These are phyloP conservation scores for Champsocephalus esox DNA, from an alignment of 2,797 vertebrate genomes.

Conservation along the genomic window DNA sequence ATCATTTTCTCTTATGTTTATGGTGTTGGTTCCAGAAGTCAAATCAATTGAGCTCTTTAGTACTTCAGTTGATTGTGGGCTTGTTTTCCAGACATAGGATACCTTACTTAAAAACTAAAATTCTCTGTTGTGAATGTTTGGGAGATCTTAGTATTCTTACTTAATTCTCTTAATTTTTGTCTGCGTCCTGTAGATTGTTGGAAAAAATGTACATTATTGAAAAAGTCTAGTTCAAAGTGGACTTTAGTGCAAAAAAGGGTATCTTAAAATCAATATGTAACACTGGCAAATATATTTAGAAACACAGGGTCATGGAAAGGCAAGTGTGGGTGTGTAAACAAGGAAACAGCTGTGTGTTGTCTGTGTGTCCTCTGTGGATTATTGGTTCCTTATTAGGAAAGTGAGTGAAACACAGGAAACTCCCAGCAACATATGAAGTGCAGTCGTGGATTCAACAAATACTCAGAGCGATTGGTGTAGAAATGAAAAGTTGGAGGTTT, in stretches of 20 bases:
- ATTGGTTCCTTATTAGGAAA: conserved; percentile 11
- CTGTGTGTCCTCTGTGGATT: conserved; percentile 4
- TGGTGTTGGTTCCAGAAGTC: not conserved
- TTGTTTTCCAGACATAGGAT: too few species aligned
- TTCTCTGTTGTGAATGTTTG: too few species aligned
- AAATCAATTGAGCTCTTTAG: not conserved
- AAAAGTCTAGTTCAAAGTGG: not conserved
- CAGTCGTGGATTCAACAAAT: not conserved
- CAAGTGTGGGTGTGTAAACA: not conserved
- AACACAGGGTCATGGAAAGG: not conserved
- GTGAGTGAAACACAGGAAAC: not conserved
- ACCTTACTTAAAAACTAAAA: too few species aligned
- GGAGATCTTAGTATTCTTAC: too few species aligned
- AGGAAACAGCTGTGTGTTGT: not conserved
- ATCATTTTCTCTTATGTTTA: not conserved
- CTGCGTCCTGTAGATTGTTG: too few species aligned
- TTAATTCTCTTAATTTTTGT: too few species aligned
- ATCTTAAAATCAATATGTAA: not conserved
- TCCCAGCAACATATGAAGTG: not conserved
- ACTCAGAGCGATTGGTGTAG: not conserved
- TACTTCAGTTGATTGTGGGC: too few species aligned
- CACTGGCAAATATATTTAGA: not conserved
- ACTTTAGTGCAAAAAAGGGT: not conserved
- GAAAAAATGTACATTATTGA: too few species aligned
- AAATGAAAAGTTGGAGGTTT: not conserved